These are phyloP conservation scores for Galaxea fascicularis DNA, from an alignment of 92 coral and sea anemone species.

Conservation along the genomic window DNA sequence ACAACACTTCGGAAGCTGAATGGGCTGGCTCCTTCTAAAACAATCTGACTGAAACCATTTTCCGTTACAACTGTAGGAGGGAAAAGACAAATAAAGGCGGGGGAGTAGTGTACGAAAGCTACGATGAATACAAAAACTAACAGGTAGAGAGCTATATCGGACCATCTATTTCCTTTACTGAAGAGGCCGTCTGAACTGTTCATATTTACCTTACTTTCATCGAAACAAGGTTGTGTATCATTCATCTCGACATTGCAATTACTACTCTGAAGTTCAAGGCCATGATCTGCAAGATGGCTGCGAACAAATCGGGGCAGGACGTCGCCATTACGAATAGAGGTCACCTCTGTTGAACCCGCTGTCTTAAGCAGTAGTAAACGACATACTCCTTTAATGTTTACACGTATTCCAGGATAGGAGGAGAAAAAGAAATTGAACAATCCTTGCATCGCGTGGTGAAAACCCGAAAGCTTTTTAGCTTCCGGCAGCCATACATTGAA, in stretches of 20 bases:
- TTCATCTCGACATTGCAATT: not conserved
- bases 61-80: not conserved
- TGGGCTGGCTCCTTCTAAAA: not conserved
- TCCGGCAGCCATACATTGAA: not conserved
- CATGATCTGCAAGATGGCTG: constrained; percentile 8
- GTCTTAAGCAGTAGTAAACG: not conserved
- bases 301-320: not conserved
- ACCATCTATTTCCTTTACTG: not conserved
- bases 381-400: not conserved
- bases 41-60: not conserved
- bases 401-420: no score
- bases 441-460: not conserved
- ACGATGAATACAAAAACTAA: not conserved
- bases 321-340: not conserved
- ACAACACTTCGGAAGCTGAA: not conserved
- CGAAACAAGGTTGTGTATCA: not conserved
- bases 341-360: no score
- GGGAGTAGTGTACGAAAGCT: not conserved
- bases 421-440: not conserved
- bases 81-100: not conserved
- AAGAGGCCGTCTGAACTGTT: not conserved
- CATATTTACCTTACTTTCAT: not conserved
- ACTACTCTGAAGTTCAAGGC: not conserved
- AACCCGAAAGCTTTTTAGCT: not conserved
- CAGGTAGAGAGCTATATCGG: no score